Evolutionary conservation across 1,140 invertebrate species (phyloP).

Genomic region (Drosophila erecta): DNA sequence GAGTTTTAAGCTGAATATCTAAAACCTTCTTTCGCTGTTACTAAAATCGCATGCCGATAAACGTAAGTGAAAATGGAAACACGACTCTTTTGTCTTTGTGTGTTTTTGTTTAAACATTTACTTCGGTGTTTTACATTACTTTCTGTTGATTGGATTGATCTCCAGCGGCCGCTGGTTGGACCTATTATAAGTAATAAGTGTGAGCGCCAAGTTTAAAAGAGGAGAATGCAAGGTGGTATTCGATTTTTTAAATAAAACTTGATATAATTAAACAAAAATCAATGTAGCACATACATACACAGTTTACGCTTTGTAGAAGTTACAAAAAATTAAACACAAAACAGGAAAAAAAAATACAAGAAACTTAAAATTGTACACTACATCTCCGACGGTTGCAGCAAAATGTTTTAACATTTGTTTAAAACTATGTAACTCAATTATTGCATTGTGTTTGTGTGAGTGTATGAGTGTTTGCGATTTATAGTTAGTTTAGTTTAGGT

Average conservation of each 20-base stretch:
- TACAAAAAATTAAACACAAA: slow-evolving; percentile 32
- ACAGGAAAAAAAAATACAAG: slow-evolving; percentile 22
- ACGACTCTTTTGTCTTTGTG: background rate
- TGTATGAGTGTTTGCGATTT: slow-evolving; percentile 46
- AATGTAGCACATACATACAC: slow-evolving; percentile 76
- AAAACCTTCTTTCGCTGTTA: background rate
- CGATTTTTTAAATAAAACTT: slow-evolving; percentile 65
- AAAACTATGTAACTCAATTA: slow-evolving; percentile 81
- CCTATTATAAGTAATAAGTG: background rate
- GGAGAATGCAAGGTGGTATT: slow-evolving; percentile 16
- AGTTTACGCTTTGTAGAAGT: slow-evolving; percentile 47
- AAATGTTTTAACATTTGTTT: slow-evolving; percentile 53
- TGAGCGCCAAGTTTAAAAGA: slow-evolving; percentile 13
- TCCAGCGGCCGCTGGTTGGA: slow-evolving; percentile 1
- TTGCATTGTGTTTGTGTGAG: slow-evolving; percentile 55
- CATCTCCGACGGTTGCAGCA: slow-evolving; percentile 38
- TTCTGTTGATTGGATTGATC: slow-evolving; percentile 8
- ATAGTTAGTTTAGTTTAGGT: slow-evolving; percentile 44
- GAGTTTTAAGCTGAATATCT: too few species aligned
- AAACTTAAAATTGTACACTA: slow-evolving; percentile 40
- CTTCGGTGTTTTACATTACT: slow-evolving; percentile 35
- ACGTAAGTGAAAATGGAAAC: slow-evolving; percentile 20
- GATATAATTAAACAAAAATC: slow-evolving; percentile 74
- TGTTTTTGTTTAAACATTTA: slow-evolving; percentile 17
- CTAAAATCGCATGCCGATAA: background rate